Conservation (phyloP, 2,113 vertebrate species). For the Nansenia antarctica region DNA sequence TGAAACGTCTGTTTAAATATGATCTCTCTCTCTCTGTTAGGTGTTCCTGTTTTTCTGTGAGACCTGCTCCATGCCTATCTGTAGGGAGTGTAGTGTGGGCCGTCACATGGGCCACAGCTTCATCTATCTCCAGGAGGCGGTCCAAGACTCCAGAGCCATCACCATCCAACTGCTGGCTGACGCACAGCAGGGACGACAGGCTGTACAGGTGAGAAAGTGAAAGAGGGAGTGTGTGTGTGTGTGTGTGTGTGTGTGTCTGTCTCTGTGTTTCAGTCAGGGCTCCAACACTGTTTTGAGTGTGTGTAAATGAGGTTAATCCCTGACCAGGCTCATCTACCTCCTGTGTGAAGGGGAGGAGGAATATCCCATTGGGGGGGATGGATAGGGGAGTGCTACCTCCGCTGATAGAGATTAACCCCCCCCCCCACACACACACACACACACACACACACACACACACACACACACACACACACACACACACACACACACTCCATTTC, state of each 20-base stretch:
- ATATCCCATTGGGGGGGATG: too few species aligned
- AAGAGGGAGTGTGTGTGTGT: slow-evolving; percentile 35
- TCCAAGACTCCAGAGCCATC: slow-evolving; percentile 92
- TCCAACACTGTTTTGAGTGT: too few species aligned
- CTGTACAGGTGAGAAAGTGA: slow-evolving; percentile 98
- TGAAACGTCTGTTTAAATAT: background rate
- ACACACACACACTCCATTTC: too few species aligned
- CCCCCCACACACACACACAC: too few species aligned
- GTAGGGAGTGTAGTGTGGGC: slow-evolving; percentile 93
- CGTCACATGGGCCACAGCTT: slow-evolving; percentile 93
- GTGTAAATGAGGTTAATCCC: too few species aligned
- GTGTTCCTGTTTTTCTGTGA: slow-evolving; percentile 97
- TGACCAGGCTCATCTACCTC: too few species aligned
- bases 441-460: too few species aligned
- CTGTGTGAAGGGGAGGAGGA: too few species aligned
- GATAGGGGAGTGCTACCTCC: too few species aligned
- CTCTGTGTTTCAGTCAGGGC: too few species aligned
- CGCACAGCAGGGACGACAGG: slow-evolving; percentile 95
- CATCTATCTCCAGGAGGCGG: slow-evolving; percentile 94
- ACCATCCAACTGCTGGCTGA: slow-evolving; percentile 96
- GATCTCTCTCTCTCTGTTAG: slow-evolving; percentile 59
- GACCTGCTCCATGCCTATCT: slow-evolving; percentile 94
- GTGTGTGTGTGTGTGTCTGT: slow-evolving; percentile 51
- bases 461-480: too few species aligned
- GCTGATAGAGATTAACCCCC: too few species aligned